Evolutionary conservation across 2,113 vertebrate species (phyloP), one percentile per base, ranked within the genome.

Genomic region (Gambusia affinis): DNA sequence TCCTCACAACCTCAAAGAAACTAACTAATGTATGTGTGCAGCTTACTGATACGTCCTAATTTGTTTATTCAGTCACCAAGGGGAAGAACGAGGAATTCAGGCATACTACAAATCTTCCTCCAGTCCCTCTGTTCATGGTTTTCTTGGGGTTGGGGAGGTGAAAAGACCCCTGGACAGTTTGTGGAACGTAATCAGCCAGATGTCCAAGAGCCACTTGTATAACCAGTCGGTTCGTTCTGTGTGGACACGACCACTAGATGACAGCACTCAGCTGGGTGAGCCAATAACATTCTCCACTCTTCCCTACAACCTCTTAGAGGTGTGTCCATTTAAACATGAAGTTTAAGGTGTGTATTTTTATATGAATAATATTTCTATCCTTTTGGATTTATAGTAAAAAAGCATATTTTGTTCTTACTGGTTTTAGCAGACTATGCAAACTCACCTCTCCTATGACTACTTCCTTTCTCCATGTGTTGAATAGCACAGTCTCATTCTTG

Each of bases 201-300:
- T 95, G 70, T 95, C 94, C 80, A 95, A 95, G 85, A 94, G 94
- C 90, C 95, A 95, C 10, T 85, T 95, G 17, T 99, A 96, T 0
- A 95, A 99, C 85, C 94, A 93, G 80, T 95, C 96, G 0, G 92
- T 99, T 76, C 95, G 90, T 63, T 96, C 94, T 61, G 95, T 95
- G 15, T 95, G 92, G 91, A 92, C 98, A 33, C 96, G 96, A 75
- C 95, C 94, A 91, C 94, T 98, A 84, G 96, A 96, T 91, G 95
- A 95, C 89, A 94, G 92, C 67, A 96, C 96, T 85, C 96, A 96
- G 88, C 91, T 99, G 83, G 97, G 97, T 99, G 86, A 90, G 90
- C 67, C 12, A 22, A 42, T 5, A 12, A 15, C 30, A 28, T 70
- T 28, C 28, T 60, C 31, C 8, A 12, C 24, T 42, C 8, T 33